These are phyloP conservation scores for Heliconius hermathena DNA, from an alignment of 1,140 invertebrate species.

Conservation along the genomic window DNA sequence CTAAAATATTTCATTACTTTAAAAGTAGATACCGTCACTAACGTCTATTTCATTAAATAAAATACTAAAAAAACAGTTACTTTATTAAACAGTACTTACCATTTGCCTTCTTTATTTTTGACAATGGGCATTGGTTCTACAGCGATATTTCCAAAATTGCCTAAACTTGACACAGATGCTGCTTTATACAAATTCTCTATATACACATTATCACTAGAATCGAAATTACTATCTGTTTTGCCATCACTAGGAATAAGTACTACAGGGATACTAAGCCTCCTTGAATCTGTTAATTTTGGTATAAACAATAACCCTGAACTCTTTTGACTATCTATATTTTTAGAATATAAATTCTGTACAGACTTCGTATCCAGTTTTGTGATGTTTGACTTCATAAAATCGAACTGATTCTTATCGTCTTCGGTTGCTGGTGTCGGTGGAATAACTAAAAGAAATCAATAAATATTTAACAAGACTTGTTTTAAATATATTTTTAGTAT, in stretches of 20 bases:
- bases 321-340: conserved; percentile 47
- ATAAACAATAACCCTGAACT: conserved; percentile 60
- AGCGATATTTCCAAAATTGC: conserved; percentile 68
- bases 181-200: conserved; percentile 73
- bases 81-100: conserved; percentile 49
- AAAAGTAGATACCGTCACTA: too few species aligned
- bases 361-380: conserved; percentile 51
- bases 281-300: conserved; percentile 63
- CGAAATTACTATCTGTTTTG: conserved; percentile 59
- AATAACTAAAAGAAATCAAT: conserved; percentile 58
- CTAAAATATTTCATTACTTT: too few species aligned
- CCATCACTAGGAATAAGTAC: conserved; percentile 64
- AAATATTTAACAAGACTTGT: background rate
- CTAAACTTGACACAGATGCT: conserved; percentile 70
- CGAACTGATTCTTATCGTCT: conserved; percentile 56
- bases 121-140: conserved; percentile 74
- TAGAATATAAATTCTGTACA: conserved; percentile 63
- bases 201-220: conserved; percentile 68
- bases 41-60: too few species aligned
- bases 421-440: conserved; percentile 66
- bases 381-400: conserved; percentile 49
- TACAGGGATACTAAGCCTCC: conserved; percentile 71
- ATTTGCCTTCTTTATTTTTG: conserved; percentile 78
- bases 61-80: background rate
- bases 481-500: background rate